Percentiles rank a stretch among this genome's conserved stretches.
Evolutionary conservation across 2,113 vertebrate species (phyloP).

Genomic region (Lutjanus erythropterus): DNA sequence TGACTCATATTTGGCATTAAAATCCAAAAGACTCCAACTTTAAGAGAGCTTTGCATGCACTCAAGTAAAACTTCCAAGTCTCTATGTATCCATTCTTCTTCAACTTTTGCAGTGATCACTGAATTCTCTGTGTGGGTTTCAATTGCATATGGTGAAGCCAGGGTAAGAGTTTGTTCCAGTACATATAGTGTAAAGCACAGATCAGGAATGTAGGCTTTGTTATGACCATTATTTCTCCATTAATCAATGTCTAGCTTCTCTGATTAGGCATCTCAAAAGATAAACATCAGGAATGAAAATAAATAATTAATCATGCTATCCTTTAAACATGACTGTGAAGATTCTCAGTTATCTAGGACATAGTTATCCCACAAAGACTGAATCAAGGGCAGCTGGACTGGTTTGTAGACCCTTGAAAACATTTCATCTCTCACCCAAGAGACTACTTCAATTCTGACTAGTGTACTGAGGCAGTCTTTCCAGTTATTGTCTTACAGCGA

Average conservation of each 20-base stretch:
- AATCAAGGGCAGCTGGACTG: too few relatives aligned
- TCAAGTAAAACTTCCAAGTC: slow-evolving; percentile 58
- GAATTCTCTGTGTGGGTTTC: neutral
- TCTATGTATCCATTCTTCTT: slow-evolving; percentile 23
- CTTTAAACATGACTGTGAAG: slow-evolving; percentile 15
- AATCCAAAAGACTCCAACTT: slow-evolving; percentile 43
- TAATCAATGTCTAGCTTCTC: slow-evolving; percentile 5
- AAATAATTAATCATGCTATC: neutral
- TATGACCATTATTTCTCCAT: neutral
- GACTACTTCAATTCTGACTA: too few relatives aligned
- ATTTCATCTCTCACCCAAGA: too few relatives aligned
- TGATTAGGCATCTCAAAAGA: neutral
- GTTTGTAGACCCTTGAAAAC: too few relatives aligned
- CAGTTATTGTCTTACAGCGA: too few relatives aligned
- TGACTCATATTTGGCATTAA: slow-evolving; percentile 79
- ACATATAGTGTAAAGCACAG: neutral
- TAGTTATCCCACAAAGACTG: too few relatives aligned
- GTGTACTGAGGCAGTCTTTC: slow-evolving; percentile 11
- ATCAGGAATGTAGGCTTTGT: slow-evolving; percentile 7
- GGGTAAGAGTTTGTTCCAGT: neutral
- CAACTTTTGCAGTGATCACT: slow-evolving; percentile 18
- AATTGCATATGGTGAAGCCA: neutral
- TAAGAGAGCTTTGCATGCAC: slow-evolving; percentile 46
- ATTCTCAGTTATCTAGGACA: too few relatives aligned
- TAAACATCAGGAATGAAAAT: slow-evolving; percentile 15